These are phyloP conservation scores for Pipa parva DNA, from an alignment of 2,113 vertebrate genomes.

Conservation along the genomic window DNA sequence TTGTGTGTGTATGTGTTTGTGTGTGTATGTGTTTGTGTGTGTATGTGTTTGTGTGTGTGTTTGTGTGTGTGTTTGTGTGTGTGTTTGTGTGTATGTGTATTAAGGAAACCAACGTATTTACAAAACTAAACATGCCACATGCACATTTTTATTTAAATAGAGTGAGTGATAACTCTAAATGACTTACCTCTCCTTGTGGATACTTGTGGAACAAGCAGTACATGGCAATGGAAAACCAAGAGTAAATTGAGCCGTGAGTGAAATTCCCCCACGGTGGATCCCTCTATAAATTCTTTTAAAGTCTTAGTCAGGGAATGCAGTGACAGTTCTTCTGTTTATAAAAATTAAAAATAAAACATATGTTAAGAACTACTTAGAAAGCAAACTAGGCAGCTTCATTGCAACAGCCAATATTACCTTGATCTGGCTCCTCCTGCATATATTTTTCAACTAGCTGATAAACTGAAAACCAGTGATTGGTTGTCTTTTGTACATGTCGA, in stretches of 20 bases:
- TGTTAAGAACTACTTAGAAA: not conserved
- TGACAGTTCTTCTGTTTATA: conserved; percentile 53
- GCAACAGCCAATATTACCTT: conserved; percentile 56
- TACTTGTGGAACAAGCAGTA: conserved; percentile 73
- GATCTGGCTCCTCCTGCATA: conserved; percentile 57
- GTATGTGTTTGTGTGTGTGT: no score
- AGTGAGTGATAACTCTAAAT: not conserved
- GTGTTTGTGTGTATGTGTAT: no score
- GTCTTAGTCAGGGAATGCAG: conserved; percentile 71
- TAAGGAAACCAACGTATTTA: no score
- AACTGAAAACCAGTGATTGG: conserved; percentile 90
- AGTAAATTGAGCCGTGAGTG: conserved; percentile 74
- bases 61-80: no score
- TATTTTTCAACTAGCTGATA: conserved; percentile 89
- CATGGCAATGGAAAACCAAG: conserved; percentile 90
- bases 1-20: no score
- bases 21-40: no score
- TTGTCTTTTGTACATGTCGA: conserved; percentile 77
- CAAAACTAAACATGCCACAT: no score
- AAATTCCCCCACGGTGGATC: conserved; percentile 85
- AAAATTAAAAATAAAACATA: conserved; percentile 33
- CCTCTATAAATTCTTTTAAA: conserved; percentile 87
- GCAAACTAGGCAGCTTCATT: not conserved
- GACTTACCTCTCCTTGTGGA: conserved; percentile 73
- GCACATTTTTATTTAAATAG: no score